Conservation (phyloP, 2,888 invertebrate genomes). For the Drosophila buzzatii region DNA sequence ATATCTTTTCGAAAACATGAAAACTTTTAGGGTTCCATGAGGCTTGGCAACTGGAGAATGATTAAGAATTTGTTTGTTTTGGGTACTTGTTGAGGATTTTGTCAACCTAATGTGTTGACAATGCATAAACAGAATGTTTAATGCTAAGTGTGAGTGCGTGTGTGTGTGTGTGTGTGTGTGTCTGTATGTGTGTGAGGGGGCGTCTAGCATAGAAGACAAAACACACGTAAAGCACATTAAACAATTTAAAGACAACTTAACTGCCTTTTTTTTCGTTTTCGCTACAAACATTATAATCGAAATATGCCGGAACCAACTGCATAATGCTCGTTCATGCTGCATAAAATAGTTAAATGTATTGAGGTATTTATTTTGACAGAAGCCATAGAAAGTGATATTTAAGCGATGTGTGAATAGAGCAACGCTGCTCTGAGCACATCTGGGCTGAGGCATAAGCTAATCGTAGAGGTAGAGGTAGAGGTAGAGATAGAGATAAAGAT, state of each 20-base stretch:
- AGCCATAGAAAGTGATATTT: too few relatives aligned
- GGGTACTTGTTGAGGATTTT: neutral
- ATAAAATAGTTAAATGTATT: neutral
- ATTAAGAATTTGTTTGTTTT: neutral
- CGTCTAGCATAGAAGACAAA: neutral
- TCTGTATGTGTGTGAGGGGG: neutral
- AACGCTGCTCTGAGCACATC: too few relatives aligned
- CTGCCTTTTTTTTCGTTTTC: slow-evolving; percentile 23
- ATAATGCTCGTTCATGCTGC: neutral
- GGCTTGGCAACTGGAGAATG: neutral
- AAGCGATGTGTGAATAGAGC: too few relatives aligned
- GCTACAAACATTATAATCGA: neutral
- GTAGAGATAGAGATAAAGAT: neutral
- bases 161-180: neutral
- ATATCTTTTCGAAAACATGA: neutral
- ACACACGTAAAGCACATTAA: slow-evolving; percentile 41
- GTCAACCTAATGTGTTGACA: slow-evolving; percentile 4
- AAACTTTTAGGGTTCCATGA: neutral
- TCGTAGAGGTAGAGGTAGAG: neutral
- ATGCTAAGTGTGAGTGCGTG: neutral
- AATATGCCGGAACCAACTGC: neutral
- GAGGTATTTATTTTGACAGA: too few relatives aligned
- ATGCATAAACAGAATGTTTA: neutral
- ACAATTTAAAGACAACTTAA: slow-evolving; percentile 16
- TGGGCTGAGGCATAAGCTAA: too few relatives aligned